A percentile compares a stretch with the other conserved stretches of the same genome.
These are phyloP conservation scores for Drosophila trapezifrons DNA, from an alignment of 1,140 invertebrate genomes.

Conservation along the genomic window DNA sequence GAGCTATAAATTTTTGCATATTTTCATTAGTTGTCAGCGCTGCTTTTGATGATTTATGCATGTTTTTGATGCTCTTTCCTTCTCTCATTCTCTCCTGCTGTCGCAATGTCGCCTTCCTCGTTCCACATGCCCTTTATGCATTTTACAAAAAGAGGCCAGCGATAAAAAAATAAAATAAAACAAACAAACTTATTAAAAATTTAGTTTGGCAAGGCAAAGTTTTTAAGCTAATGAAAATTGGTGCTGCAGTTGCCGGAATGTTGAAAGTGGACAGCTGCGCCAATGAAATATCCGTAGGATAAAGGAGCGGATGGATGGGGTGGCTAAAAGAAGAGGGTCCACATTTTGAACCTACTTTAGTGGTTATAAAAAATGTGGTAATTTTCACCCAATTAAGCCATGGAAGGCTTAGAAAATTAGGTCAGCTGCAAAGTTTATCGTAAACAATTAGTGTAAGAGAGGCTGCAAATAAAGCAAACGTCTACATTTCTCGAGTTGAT, in stretches of 20 bases:
- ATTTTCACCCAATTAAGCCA: slow-evolving; percentile 20
- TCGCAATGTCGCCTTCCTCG: background rate
- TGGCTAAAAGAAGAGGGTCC: background rate
- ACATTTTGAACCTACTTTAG: slow-evolving; percentile 14
- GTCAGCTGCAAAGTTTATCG: background rate
- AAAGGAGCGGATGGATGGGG: background rate
- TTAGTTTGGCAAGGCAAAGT: slow-evolving; percentile 64
- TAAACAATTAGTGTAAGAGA: too few species aligned
- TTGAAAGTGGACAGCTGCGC: slow-evolving; percentile 34
- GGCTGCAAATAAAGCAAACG: too few species aligned
- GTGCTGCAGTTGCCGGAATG: slow-evolving; percentile 39
- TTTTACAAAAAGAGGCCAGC: slow-evolving; percentile 19
- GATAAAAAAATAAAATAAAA: slow-evolving; percentile 39
- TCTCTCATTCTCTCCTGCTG: slow-evolving; percentile 3
- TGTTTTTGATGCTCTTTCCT: slow-evolving; percentile 69
- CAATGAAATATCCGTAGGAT: slow-evolving; percentile 8
- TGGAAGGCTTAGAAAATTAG: slow-evolving; percentile 14
- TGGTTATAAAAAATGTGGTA: slow-evolving; percentile 13
- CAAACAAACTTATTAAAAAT: slow-evolving; percentile 77
- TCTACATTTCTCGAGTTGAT: too few species aligned
- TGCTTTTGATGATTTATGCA: slow-evolving; percentile 82
- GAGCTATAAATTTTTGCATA: slow-evolving; percentile 79
- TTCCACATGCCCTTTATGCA: slow-evolving; percentile 37
- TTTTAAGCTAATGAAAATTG: slow-evolving; percentile 76
- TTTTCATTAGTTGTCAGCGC: slow-evolving; percentile 81